These are phyloP conservation scores for Lepeophtheirus nordmannii DNA, from an alignment of 2,888 invertebrate genomes.

Conservation along the genomic window DNA sequence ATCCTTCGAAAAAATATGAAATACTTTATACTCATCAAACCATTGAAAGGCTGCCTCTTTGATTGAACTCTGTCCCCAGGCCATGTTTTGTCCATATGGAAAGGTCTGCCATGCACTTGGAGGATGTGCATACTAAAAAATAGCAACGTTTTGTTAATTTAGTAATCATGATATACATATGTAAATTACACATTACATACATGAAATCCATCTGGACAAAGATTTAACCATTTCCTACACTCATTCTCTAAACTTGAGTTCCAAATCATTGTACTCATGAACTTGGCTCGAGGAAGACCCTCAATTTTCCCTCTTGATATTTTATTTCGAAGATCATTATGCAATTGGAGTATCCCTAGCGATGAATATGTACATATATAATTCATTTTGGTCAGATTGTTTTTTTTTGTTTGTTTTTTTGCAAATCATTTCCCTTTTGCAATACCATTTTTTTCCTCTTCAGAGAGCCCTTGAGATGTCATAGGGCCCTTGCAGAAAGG, in stretches of 20 bases:
- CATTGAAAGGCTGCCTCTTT: neutral
- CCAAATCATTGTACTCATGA: neutral
- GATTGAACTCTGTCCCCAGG: neutral
- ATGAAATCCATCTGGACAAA: neutral
- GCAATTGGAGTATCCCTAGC: neutral
- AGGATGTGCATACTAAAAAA: neutral
- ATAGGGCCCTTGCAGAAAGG: too few species aligned
- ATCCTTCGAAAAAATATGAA: neutral
- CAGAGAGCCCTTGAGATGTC: too few species aligned
- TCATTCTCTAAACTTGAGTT: neutral
- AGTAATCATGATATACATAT: neutral
- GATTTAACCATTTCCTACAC: neutral
- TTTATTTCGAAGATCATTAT: neutral
- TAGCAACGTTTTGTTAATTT: neutral
- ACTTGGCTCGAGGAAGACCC: neutral
- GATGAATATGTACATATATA: neutral
- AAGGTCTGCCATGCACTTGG: neutral
- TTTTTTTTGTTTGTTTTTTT: too few species aligned
- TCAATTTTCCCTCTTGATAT: neutral
- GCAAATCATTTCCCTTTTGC: too few species aligned
- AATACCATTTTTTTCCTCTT: too few species aligned
- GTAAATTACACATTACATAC: too few species aligned
- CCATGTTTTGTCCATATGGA: slow-evolving; percentile 6
- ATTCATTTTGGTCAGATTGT: neutral
- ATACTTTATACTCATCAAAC: neutral